A percentile compares a stretch with the other conserved stretches of the same genome.
Conservation (phyloP, 2,888 invertebrate species). For the Disparrhopalites patrizii region DNA sequence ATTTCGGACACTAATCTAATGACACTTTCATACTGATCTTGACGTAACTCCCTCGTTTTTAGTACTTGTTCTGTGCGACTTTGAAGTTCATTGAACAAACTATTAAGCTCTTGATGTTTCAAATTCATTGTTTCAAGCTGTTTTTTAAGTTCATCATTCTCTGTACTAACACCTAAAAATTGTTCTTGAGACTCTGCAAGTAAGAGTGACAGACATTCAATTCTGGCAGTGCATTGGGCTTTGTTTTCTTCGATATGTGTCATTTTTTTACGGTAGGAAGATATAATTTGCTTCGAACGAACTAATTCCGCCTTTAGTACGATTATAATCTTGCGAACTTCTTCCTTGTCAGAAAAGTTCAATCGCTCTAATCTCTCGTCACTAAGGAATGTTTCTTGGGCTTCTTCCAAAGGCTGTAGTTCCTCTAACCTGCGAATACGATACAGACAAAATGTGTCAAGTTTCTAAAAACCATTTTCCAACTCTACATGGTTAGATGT, state of each 20-base stretch:
- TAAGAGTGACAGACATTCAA: slow-evolving; percentile 22
- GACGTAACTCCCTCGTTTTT: slow-evolving; percentile 27
- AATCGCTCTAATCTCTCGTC: slow-evolving; percentile 18
- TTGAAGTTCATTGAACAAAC: slow-evolving; percentile 31
- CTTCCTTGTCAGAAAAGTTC: slow-evolving; percentile 30
- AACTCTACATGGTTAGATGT: too few species aligned
- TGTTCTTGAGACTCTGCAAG: slow-evolving; percentile 33
- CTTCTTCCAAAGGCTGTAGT: slow-evolving; percentile 39
- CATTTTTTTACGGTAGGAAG: slow-evolving; percentile 31
- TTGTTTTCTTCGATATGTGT: slow-evolving; percentile 23
- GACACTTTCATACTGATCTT: slow-evolving; percentile 37
- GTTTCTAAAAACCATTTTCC: too few species aligned
- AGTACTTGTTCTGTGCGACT: slow-evolving; percentile 26
- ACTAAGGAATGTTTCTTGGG: slow-evolving; percentile 31
- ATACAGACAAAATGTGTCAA: too few species aligned
- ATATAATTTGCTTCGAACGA: slow-evolving; percentile 34
- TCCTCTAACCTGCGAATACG: slow-evolving; percentile 41
- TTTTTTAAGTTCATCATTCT: slow-evolving; percentile 29
- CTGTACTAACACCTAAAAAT: slow-evolving; percentile 25
- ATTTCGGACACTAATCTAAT: slow-evolving; percentile 41
- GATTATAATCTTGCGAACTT: slow-evolving; percentile 33
- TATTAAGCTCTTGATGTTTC: slow-evolving; percentile 24
- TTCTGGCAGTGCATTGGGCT: slow-evolving; percentile 25
- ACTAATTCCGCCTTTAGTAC: slow-evolving; percentile 39
- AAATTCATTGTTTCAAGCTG: slow-evolving; percentile 31